Percentiles rank a stretch among this genome's conserved stretches.
phyloP scores from a whole-genome alignment of 2,888 invertebrate species.

The Nezara viridula region DNA sequence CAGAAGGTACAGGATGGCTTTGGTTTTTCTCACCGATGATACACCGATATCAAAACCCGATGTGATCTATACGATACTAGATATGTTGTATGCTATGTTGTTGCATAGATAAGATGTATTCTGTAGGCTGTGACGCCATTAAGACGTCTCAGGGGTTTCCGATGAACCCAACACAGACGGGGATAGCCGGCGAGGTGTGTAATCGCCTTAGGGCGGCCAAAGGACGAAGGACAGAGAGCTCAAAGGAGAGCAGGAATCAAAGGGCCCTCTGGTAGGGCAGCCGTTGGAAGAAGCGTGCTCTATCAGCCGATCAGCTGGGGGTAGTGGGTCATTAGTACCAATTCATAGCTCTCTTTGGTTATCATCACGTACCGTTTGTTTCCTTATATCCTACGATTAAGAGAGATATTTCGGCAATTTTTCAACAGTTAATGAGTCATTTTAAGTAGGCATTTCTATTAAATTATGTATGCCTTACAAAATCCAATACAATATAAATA shows the following conservation, averaged over 20 bases:
- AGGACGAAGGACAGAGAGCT: background rate
- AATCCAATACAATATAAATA: too few relatives aligned
- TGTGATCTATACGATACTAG: too few relatives aligned
- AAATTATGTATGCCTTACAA: too few relatives aligned
- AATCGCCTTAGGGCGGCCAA: background rate
- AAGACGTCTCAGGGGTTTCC: too few relatives aligned
- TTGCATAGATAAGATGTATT: too few relatives aligned
- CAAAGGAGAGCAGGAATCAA: conserved; percentile 30
- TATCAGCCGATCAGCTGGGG: background rate
- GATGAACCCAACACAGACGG: background rate
- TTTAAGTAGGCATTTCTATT: too few relatives aligned
- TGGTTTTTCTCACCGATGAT: too few relatives aligned
- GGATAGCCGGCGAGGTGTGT: background rate
- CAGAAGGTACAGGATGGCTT: too few relatives aligned
- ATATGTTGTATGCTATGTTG: too few relatives aligned
- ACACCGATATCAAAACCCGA: too few relatives aligned
- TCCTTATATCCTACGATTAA: background rate
- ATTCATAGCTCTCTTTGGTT: background rate
- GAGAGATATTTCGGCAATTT: background rate
- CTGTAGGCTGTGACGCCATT: background rate
- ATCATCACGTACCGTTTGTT: background rate
- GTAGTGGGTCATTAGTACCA: background rate
- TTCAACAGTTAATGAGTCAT: too few relatives aligned
- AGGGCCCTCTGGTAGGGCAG: background rate
- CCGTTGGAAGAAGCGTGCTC: background rate